A percentile compares a stretch with the other conserved stretches of the same genome.
Evolutionary conservation across 1,140 invertebrate genomes (phyloP).

Genomic region (Melipona quadrifasciata): DNA sequence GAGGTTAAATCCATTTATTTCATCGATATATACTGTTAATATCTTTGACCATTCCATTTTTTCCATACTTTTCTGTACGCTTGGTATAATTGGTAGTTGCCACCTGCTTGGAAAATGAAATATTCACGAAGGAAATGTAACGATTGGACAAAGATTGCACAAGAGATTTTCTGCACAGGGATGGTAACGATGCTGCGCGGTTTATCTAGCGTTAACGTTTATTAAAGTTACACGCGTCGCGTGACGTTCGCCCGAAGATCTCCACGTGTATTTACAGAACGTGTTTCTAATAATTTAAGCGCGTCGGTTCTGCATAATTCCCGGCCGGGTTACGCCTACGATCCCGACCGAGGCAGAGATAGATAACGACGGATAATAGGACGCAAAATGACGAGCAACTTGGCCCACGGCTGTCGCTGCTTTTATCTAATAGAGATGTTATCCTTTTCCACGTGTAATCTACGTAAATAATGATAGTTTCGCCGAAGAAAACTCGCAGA

Average conservation of each 20-base stretch:
- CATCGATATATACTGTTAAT: background rate
- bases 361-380: constrained; percentile 4
- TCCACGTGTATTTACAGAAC: background rate
- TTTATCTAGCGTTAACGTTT: background rate
- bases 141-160: constrained; percentile 24
- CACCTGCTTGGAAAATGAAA: constrained; percentile 5
- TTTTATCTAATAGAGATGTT: background rate
- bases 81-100: constrained; percentile 8
- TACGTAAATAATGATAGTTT: too few relatives aligned
- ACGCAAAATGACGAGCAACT: background rate
- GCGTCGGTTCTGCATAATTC: constrained; percentile 4
- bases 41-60: background rate
- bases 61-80: background rate
- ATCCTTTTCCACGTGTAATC: background rate
- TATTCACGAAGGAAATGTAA: constrained; percentile 32
- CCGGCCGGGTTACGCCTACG: background rate
- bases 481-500: too few relatives aligned
- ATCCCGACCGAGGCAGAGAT: background rate
- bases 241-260: too few relatives aligned
- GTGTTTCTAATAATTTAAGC: constrained; percentile 30
- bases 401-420: background rate
- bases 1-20: background rate
- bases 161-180: constrained; percentile 8
- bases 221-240: background rate
- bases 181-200: background rate